These are phyloP conservation scores for Coenonympha glycerion DNA, from an alignment of 2,888 invertebrate species.

Conservation along the genomic window DNA sequence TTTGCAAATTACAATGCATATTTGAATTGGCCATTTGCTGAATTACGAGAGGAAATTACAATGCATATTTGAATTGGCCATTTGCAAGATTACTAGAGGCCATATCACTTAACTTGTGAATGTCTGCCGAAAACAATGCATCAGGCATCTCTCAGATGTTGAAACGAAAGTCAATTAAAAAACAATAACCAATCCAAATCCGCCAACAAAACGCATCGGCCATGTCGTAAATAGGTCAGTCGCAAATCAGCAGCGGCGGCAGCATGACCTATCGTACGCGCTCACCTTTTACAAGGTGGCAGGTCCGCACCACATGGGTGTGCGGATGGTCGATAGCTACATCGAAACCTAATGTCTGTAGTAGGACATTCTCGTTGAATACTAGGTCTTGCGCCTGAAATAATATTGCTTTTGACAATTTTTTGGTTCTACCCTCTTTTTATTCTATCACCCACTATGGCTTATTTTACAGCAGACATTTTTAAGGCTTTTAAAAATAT, in stretches of 20 bases:
- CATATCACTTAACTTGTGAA: not conserved
- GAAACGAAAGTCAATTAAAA: not conserved
- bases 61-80: too few relatives aligned
- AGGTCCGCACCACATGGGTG: conserved; percentile 96
- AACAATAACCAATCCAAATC: conserved; percentile 2
- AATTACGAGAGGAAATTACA: too few relatives aligned
- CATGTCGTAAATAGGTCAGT: conserved; percentile 27
- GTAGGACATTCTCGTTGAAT: conserved; percentile 95
- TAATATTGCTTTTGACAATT: conserved; percentile 1
- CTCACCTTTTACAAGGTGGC: conserved; percentile 95
- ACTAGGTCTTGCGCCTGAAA: conserved; percentile 93
- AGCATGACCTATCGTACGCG: conserved; percentile 37
- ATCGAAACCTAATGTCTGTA: conserved; percentile 98
- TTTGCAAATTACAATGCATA: too few relatives aligned
- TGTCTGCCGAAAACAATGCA: too few relatives aligned
- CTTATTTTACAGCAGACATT: too few relatives aligned
- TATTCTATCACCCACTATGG: not conserved
- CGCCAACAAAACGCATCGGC: conserved; percentile 27
- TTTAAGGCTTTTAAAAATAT: too few relatives aligned
- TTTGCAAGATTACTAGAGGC: too few relatives aligned
- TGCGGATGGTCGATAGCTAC: conserved; percentile 99
- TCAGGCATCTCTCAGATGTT: too few relatives aligned
- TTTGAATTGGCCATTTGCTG: too few relatives aligned
- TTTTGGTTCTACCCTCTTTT: not conserved
- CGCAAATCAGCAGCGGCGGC: conserved; percentile 23